Evolutionary conservation across 2,113 vertebrate species (phyloP), one percentile per base, ranked within the genome.

Genomic region (Campylomormyrus tamandua): DNA sequence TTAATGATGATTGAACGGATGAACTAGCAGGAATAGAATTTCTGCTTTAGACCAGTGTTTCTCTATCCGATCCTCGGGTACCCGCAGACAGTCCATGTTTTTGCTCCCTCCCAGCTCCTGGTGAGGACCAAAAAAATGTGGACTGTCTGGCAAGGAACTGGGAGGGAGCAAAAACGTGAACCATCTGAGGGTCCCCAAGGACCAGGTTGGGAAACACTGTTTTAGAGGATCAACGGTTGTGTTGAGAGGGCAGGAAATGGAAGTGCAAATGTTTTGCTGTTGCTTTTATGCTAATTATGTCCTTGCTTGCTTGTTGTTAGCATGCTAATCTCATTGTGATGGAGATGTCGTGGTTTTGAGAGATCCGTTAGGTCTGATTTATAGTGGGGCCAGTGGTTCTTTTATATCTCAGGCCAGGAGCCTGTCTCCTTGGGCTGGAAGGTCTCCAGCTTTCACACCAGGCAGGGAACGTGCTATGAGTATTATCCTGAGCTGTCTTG

Each of bases 311-410:
- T 42, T 7, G 74, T 42, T 80, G 74, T 80, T 42, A 42, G 74
- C 74, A 42, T 80, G 74, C 5, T 80, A 80, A 42, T 80, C 15
- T 80, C 74, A 42, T 39, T 80, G 74, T 42, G 74, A 80, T 80
- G 74, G 74, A 80, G 74, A 80, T 80, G 74, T 80, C 74, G 74
- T 80, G 74, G 15, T 42, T 42, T 80, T 80, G 74, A 80, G 74
- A 19, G 74, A 80, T 39, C 74, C 5, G 27, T 80, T 80, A 35
- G 35, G 74, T 39, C 5, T 80, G 62, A 70, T 70, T 70, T 70
- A 70, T 70, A 70, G 62, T 13, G n/a, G 10, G 62, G 62, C 62
- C 62, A 31, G 62, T 70, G n/a, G 62, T 70, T 70, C n/a, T 70
- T 58, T 62, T 62, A 62, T 70, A 70, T 31, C 62, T 70, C 10